phyloP scores from a whole-genome alignment of 2,113 vertebrate species.

The Oxygymnocypris stewartii region DNA sequence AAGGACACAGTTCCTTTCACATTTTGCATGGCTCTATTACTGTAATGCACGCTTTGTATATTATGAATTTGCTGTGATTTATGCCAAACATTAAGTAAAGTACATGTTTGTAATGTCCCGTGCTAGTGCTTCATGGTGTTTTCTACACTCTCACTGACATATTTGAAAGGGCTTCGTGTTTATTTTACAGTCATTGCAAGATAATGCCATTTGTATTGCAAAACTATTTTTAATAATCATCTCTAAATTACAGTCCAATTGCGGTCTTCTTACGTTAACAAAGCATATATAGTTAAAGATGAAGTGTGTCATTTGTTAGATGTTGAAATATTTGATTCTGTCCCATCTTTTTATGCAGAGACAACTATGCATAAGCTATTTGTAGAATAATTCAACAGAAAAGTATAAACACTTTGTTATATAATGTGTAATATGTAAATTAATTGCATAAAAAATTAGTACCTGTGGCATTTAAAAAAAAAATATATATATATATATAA shows the following conservation, averaged over 20 bases:
- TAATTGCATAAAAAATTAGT: too few relatives aligned
- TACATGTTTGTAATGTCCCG: not conserved
- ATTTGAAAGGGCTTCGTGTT: not conserved
- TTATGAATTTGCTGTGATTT: not conserved
- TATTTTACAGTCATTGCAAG: not conserved
- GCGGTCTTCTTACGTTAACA: too few relatives aligned
- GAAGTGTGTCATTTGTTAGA: not conserved
- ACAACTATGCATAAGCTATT: too few relatives aligned
- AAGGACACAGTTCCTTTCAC: not conserved
- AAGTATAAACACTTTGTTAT: too few relatives aligned
- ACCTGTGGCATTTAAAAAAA: too few relatives aligned
- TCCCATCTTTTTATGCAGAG: too few relatives aligned
- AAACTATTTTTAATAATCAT: not conserved
- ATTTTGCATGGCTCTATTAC: not conserved
- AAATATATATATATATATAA: too few relatives aligned
- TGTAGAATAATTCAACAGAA: too few relatives aligned
- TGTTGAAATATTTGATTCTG: not conserved
- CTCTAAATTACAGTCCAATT: not conserved
- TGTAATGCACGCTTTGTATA: not conserved
- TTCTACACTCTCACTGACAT: not conserved
- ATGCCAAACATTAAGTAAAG: not conserved
- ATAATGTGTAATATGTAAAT: too few relatives aligned
- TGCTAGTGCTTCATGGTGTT: not conserved
- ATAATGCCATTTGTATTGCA: not conserved
- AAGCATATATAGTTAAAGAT: not conserved